Conservation (phyloP, 1,140 invertebrate species). For the Laupala kohalensis region DNA sequence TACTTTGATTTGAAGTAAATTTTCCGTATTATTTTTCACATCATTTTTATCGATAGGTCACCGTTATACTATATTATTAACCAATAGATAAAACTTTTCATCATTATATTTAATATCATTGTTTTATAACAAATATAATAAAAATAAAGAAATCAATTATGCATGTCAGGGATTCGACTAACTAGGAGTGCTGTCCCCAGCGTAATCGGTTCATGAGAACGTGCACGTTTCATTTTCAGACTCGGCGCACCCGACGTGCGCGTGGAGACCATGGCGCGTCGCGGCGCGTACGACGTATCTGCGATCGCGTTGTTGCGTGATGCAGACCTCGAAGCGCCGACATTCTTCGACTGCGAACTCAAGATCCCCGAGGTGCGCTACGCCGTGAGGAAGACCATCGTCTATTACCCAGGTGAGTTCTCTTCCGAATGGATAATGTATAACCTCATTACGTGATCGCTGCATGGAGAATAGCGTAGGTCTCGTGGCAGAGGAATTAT, state of each 20-base stretch:
- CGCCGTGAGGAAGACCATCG: constrained; percentile 43
- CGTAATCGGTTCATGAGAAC: not conserved
- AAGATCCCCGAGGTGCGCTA: constrained; percentile 50
- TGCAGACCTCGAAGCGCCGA: constrained; percentile 39
- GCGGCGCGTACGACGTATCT: constrained; percentile 36
- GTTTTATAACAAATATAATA: too few species aligned
- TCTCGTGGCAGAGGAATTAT: too few species aligned
- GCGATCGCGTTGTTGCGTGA: constrained; percentile 37
- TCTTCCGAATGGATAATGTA: not conserved
- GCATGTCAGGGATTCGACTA: too few species aligned
- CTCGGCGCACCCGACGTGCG: not conserved
- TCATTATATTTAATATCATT: too few species aligned
- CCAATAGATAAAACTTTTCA: too few species aligned
- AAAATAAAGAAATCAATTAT: too few species aligned
- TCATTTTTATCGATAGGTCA: too few species aligned
- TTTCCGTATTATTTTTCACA: too few species aligned
- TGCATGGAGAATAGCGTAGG: too few species aligned
- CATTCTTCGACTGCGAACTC: constrained; percentile 48
- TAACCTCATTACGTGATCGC: not conserved
- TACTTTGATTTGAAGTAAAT: too few species aligned
- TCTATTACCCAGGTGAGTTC: constrained; percentile 49
- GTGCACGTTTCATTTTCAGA: not conserved
- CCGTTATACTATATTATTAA: too few species aligned
- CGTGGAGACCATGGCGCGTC: constrained; percentile 1
- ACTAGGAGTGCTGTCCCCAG: too few species aligned